Percentiles rank a stretch among this genome's conserved stretches.
phyloP scores from a whole-genome alignment of 1,140 invertebrate genomes.

The Aphelinus atriplicis region DNA sequence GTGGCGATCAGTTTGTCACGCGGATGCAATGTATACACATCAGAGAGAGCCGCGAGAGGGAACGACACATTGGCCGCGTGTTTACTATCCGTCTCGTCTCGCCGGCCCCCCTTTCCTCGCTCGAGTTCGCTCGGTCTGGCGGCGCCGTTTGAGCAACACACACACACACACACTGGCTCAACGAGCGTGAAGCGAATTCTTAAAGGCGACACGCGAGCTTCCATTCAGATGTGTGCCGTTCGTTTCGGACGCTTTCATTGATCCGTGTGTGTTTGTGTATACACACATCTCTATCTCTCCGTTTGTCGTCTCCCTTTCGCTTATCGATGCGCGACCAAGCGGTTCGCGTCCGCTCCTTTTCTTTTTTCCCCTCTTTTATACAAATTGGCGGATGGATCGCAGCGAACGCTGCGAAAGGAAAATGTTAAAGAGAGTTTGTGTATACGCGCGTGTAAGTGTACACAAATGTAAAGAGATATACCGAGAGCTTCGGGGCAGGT shows the following conservation, averaged over 20 bases:
- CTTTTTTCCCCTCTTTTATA: neutral
- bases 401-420: neutral
- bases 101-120: neutral
- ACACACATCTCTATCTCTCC: too few relatives aligned
- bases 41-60: too few relatives aligned
- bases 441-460: neutral
- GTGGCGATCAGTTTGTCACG: constrained; percentile 53
- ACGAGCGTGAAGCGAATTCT: constrained; percentile 22
- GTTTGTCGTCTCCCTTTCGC: neutral
- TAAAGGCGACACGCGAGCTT: constrained; percentile 11
- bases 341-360: neutral
- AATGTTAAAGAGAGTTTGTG: constrained; percentile 40
- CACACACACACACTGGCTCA: too few relatives aligned
- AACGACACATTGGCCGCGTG: neutral
- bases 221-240: too few relatives aligned
- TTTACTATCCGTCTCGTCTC: constrained; percentile 33
- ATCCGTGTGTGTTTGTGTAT: too few relatives aligned
- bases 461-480: too few relatives aligned
- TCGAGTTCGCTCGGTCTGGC: too few relatives aligned
- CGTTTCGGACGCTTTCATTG: too few relatives aligned
- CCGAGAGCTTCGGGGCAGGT: too few relatives aligned
- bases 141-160: too few relatives aligned
- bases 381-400: neutral
- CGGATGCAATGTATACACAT: constrained; percentile 11
- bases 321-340: neutral